Evolutionary conservation across 2,888 invertebrate genomes (phyloP).

Genomic region (Torymus auratus): DNA sequence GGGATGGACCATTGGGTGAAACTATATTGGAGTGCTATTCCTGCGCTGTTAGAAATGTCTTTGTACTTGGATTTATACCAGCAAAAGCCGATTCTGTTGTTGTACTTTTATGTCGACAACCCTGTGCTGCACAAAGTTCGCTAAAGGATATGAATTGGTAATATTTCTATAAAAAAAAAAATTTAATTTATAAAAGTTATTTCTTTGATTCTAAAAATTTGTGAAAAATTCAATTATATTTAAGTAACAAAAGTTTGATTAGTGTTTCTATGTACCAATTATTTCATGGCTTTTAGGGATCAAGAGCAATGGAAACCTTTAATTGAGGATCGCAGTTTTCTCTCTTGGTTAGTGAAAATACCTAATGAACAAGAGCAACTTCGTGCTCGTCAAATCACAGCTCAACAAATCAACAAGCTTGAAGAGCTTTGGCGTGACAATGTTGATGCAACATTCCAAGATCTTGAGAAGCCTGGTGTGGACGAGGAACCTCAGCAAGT

Average conservation of each 20-base stretch:
- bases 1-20: conserved; percentile 98
- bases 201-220: no score
- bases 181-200: not conserved
- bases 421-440: conserved; percentile 99
- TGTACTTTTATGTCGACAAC: conserved; percentile 96
- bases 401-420: conserved; percentile 97
- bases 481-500: conserved; percentile 97
- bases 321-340: conserved; percentile 96
- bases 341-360: conserved; percentile 98
- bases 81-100: conserved; percentile 99
- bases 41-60: conserved; percentile 98
- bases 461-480: conserved; percentile 97
- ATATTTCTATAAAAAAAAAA: conserved; percentile 59
- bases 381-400: conserved; percentile 96
- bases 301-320: conserved; percentile 99
- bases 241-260: no score
- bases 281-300: conserved; percentile 80
- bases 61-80: conserved; percentile 98
- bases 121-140: conserved; percentile 97
- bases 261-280: no score
- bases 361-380: conserved; percentile 98
- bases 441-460: conserved; percentile 97
- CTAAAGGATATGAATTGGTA: conserved; percentile 99
- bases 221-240: no score
- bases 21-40: conserved; percentile 99